phyloP scores from a whole-genome alignment of 2,888 invertebrate genomes.

The Rhagium mordax region DNA sequence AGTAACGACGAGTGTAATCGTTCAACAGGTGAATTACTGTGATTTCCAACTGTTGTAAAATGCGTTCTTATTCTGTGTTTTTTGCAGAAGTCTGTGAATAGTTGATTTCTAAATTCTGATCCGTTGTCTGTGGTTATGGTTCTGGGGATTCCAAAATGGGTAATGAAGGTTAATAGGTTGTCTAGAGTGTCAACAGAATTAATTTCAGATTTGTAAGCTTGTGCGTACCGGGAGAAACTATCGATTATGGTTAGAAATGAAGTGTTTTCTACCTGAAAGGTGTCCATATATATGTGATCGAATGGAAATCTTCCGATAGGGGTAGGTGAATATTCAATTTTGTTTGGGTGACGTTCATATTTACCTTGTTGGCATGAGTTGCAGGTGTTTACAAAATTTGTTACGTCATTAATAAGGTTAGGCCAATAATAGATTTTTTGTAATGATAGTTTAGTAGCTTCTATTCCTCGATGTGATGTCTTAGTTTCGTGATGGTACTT shows the following conservation, averaged over 20 bases:
- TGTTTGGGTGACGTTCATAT: constrained; percentile 29
- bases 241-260: constrained; percentile 31
- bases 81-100: constrained; percentile 38
- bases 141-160: constrained; percentile 25
- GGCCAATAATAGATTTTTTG: background rate
- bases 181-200: constrained; percentile 1
- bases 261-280: background rate
- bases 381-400: constrained; percentile 15
- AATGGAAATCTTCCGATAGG: constrained; percentile 9
- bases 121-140: constrained; percentile 26
- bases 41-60: constrained; percentile 38
- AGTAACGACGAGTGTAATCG: constrained; percentile 32
- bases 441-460: background rate
- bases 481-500: too few relatives aligned
- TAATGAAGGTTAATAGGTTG: constrained; percentile 14
- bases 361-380: constrained; percentile 22
- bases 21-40: constrained; percentile 39
- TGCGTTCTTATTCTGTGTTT: constrained; percentile 38
- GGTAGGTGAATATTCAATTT: constrained; percentile 2
- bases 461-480: too few relatives aligned
- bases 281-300: constrained; percentile 22
- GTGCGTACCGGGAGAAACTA: constrained; percentile 12
- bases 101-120: constrained; percentile 37
- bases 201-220: background rate
- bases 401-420: background rate